Conservation (phyloP, 2,888 invertebrate genomes). For the Empis stercorea region DNA sequence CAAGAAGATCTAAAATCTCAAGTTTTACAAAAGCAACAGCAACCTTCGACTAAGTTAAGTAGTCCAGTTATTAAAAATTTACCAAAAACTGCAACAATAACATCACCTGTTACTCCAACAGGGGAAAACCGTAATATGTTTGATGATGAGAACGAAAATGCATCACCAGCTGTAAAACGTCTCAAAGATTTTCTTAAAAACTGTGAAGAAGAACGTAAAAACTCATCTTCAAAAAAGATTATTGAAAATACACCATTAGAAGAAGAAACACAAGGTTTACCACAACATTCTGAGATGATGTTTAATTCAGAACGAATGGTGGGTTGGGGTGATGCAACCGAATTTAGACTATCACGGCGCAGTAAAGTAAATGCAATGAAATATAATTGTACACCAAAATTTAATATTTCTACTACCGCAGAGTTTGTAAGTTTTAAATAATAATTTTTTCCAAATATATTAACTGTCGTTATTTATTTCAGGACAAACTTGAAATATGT, state of each 20-base stretch:
- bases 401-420: slow-evolving; percentile 28
- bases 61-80: slow-evolving; percentile 11
- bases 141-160: slow-evolving; percentile 9
- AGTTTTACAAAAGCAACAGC: too few species aligned
- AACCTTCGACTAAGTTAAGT: too few species aligned
- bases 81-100: slow-evolving; percentile 30
- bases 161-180: slow-evolving; percentile 26
- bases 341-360: slow-evolving; percentile 19
- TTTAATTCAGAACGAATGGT: slow-evolving; percentile 45
- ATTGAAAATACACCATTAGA: slow-evolving; percentile 6
- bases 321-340: slow-evolving; percentile 55
- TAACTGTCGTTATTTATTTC: background rate
- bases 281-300: slow-evolving; percentile 7
- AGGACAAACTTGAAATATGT: background rate
- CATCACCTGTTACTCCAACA: slow-evolving; percentile 7
- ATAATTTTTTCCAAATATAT: too few species aligned
- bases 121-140: background rate
- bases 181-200: slow-evolving; percentile 30
- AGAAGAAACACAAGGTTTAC: background rate
- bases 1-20: background rate
- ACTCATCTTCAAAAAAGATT: slow-evolving; percentile 16
- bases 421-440: slow-evolving; percentile 16
- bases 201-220: slow-evolving; percentile 25
- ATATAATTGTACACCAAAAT: slow-evolving; percentile 25
- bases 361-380: slow-evolving; percentile 21